Evolutionary conservation across 2,113 vertebrate genomes (phyloP), one percentile per base, ranked within the genome.

Genomic region (Hemichromis elongatus): DNA sequence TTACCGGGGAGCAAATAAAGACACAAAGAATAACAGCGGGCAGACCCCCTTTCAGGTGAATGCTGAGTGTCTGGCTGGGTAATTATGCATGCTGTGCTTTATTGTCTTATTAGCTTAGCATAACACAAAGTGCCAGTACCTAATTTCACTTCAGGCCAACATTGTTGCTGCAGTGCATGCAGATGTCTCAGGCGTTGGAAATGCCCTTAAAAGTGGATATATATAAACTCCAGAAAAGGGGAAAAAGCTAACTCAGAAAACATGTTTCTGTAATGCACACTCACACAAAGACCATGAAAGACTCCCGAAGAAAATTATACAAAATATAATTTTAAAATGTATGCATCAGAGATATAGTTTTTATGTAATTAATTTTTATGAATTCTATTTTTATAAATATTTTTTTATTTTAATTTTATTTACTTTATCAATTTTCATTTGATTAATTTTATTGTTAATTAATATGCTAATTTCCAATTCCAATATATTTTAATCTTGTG

Each of bases 21-120:
- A 97, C 16, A 96, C 96, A 79, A 98, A 98, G 91, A 98, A 98
- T 86, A 97, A 97, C 95, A 96, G 94, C 3, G 97, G 97, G 13
- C 98, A 98, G 95, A 98, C 96, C 0, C 95, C 97, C 10, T 98
- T 98, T 90, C 98, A 98, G 97, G 98, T 98, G 87, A 90, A 77
- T 40, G 50, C 75, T 70, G 66, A 66, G 19, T 57, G 80, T 42
- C 24, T 77, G 70, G 50, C 81, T 85, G 82, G 45, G 55, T 85
- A 63, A 89, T 85, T 86, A 73, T 53, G 83, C 33, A 1, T 61
- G 80, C 57, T 55, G 80, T 52, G 53, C 40, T 92, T 89, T 47
- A 85, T 57, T 57, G 63, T 61, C 81, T 45, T 89, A 90, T 92
- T 83, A 89, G 79, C 82, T 89, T 86, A 84, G 82, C 12, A 81